phyloP scores from a whole-genome alignment of 2,797 vertebrate species.

The Notamacropus eugenii region DNA sequence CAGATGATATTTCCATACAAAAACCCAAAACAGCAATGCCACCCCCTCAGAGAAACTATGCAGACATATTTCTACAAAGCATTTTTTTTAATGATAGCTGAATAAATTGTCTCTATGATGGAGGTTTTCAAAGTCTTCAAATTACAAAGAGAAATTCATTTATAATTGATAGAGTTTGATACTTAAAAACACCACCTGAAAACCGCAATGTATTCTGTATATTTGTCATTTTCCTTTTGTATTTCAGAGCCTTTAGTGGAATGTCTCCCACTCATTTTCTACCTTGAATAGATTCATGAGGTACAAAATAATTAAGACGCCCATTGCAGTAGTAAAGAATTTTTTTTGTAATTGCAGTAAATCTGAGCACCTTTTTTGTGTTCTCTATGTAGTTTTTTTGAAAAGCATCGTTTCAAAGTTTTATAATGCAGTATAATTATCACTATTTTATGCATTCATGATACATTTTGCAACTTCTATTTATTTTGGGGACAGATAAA shows the following conservation, averaged over 20 bases:
- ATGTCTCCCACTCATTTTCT: conserved; percentile 30
- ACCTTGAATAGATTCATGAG: not conserved
- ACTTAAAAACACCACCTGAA: conserved; percentile 42
- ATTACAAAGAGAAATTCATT: conserved; percentile 48
- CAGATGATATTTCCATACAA: not conserved
- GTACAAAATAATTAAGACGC: conserved; percentile 34
- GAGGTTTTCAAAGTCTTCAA: conserved; percentile 65
- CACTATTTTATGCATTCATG: conserved; percentile 36
- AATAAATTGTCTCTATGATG: not conserved
- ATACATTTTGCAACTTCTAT: not conserved
- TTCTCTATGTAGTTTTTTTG: not conserved
- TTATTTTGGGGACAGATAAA: not conserved
- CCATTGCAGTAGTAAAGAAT: not conserved
- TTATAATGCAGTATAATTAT: conserved; percentile 16
- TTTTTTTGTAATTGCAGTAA: conserved; percentile 12
- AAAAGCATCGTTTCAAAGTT: conserved; percentile 28
- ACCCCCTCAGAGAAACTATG: not conserved
- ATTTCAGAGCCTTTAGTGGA: conserved; percentile 1
- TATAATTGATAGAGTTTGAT: conserved; percentile 51
- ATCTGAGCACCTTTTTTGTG: not conserved
- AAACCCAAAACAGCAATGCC: not conserved
- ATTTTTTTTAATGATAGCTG: not conserved
- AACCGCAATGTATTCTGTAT: conserved; percentile 34
- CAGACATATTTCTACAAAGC: not conserved
- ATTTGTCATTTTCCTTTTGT: conserved; percentile 58